Evolutionary conservation across 1,140 invertebrate species (phyloP), one percentile per base, ranked within the genome.

Genomic region (Trichoplusia ni): DNA sequence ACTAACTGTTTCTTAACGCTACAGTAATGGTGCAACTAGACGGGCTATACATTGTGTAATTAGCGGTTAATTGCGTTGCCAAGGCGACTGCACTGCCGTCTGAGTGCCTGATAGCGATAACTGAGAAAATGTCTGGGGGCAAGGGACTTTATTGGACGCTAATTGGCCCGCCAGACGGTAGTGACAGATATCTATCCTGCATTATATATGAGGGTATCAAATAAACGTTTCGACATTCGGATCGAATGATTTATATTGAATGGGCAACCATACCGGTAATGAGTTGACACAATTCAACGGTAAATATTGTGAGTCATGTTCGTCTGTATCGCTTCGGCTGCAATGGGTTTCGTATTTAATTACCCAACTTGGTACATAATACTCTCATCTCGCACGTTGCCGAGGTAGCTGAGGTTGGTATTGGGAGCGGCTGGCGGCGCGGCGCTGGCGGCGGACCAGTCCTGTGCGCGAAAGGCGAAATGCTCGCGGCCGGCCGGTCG

Each of bases 381-480:
- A 60, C 47, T 44, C 54, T 61, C 67, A 62, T 69, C 58, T 54
- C 37, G 40, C 44, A 54, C 33, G 47, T 61, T 66, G 51, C 51
- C 58, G 51, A 61, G 21, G 67, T 11, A 62, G 47, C 40, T 64
- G 61, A 54, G 46, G 31, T 72, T 58, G 72, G 69, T 81, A 85
- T 82, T 82, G 81, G 80, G 80, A 82, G 78, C 79, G n/a, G n/a
- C n/a, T n/a, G n/a, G n/a, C n/a, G n/a, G n/a, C n/a, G n/a, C n/a
- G n/a, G n/a, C n/a, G n/a, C n/a, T n/a, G n/a, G n/a, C n/a, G 76
- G 77, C 82, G 74, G 79, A 81, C 78, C 77, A 80, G 82, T 82
- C 77, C 74, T 35, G 71, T 62, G 76, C 80, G 82, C 84, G 86
- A 90, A 89, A 89, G 86, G 86, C 85, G 84, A 89, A 88, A 86